These are phyloP conservation scores for Elephantulus edwardii DNA, from an alignment of 2,113 vertebrate genomes.

Conservation along the genomic window DNA sequence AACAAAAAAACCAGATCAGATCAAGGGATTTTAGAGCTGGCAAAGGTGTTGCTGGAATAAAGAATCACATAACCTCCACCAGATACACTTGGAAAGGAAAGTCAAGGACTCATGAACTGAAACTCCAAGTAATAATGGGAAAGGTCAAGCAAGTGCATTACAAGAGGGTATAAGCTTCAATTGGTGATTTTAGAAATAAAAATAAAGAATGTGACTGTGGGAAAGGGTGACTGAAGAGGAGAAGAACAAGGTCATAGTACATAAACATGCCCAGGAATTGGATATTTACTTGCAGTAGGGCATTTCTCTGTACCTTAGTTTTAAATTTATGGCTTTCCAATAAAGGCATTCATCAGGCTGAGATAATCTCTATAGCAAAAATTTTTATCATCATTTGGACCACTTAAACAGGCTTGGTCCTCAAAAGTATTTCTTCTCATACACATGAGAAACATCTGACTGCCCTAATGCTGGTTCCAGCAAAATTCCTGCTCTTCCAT, in stretches of 20 bases:
- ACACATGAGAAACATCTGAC: neutral
- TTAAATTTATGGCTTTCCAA: neutral
- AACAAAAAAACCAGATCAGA: neutral
- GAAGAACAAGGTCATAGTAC: neutral
- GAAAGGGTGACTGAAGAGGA: neutral
- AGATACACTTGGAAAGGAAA: neutral
- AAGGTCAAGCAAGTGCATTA: neutral
- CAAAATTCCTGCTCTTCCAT: neutral
- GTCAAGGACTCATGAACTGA: neutral
- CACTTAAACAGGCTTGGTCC: neutral
- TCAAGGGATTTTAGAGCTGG: neutral
- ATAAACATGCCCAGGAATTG: neutral
- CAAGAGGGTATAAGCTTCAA: neutral
- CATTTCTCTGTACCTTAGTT: neutral
- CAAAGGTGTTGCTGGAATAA: neutral
- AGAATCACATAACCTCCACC: neutral
- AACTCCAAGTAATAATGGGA: no score
- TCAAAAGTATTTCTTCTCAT: neutral
- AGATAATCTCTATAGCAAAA: neutral
- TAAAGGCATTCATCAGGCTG: neutral
- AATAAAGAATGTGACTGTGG: neutral
- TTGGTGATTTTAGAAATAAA: neutral
- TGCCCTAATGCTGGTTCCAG: neutral
- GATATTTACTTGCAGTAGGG: neutral
- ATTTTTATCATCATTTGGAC: neutral